Evolutionary conservation across 2,888 invertebrate genomes (phyloP), one percentile per base, ranked within the genome.

Genomic region (Pseudococcus viburni): DNA sequence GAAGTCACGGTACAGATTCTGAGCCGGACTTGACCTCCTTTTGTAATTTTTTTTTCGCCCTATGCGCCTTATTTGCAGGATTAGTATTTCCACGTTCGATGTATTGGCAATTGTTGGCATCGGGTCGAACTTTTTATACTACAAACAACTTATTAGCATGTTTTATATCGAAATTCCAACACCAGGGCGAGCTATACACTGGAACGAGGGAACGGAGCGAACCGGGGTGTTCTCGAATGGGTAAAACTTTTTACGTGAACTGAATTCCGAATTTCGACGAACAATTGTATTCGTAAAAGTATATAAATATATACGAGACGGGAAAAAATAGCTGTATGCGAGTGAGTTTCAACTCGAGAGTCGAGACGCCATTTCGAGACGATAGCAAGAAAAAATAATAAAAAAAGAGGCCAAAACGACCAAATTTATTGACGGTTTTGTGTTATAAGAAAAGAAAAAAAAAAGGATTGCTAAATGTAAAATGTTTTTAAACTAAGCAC

Each of bases 131-230:
- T 73, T 73, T 73, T 64, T 33, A 33, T 33, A 42, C 42, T 42
- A 26, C 73, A 73, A 73, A 73, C 73, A 73, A 73, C 73, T 73
- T 73, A 73, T 73, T 73, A 73, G 73, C 73, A 73, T 73, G 33
- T 73, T 73, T 73, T 73, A 9, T 42, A 64, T 64, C 64, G 64
- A 64, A 64, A 64, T 64, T 64, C 22, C 64, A 22, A 22, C 64
- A 22, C 64, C 22, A 19, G 22, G 19, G 9, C 22, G 22, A 12
- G 22, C 1, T 9, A 0, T 64, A 22, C 6, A 59, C 0, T 64
- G 11, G 22, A 11, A n/a, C n/a, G n/a, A 6, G 15, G 9, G 11
- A 12, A n/a, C 26, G 26, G 22, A 9, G 11, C 64, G 6, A 42
- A 22, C 0, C 1, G 22, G 22, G 64, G 64, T n/a, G 55, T 64